phyloP scores from a whole-genome alignment of 2,113 vertebrate species.

The Hyla sarda region DNA sequence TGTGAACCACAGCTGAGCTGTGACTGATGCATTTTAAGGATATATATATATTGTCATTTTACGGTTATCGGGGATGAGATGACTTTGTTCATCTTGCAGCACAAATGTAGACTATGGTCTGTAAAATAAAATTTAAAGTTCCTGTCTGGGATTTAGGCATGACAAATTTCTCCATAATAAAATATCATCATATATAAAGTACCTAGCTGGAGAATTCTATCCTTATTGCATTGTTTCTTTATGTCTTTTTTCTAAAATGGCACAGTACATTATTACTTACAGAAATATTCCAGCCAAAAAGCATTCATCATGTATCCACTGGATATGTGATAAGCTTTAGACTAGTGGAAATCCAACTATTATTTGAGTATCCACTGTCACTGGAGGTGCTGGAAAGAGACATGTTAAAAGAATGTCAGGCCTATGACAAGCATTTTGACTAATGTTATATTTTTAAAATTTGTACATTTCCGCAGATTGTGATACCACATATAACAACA shows the following conservation, averaged over 20 bases:
- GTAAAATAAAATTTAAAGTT: background rate
- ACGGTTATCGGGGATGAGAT: constrained; percentile 5
- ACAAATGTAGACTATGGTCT: background rate
- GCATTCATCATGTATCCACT: background rate
- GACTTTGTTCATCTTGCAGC: constrained; percentile 12
- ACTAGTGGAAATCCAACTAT: background rate
- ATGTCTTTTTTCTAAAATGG: background rate
- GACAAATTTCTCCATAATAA: background rate
- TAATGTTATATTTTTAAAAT: no score
- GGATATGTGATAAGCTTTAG: background rate
- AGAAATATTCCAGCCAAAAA: background rate
- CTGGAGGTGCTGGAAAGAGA: no score
- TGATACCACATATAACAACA: no score
- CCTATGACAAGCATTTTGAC: no score
- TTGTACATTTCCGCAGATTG: no score
- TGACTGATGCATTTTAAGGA: constrained; percentile 6
- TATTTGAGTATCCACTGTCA: no score
- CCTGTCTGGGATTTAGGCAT: background rate
- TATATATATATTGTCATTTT: background rate
- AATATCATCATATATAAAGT: background rate
- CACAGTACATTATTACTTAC: background rate
- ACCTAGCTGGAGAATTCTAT: background rate
- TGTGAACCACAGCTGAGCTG: constrained; percentile 8
- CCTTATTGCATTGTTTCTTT: background rate
- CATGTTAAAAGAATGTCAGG: no score